Percentiles rank a stretch among this genome's conserved stretches.
phyloP scores from a whole-genome alignment of 2,888 invertebrate genomes.

The Hydriomena furcata region DNA sequence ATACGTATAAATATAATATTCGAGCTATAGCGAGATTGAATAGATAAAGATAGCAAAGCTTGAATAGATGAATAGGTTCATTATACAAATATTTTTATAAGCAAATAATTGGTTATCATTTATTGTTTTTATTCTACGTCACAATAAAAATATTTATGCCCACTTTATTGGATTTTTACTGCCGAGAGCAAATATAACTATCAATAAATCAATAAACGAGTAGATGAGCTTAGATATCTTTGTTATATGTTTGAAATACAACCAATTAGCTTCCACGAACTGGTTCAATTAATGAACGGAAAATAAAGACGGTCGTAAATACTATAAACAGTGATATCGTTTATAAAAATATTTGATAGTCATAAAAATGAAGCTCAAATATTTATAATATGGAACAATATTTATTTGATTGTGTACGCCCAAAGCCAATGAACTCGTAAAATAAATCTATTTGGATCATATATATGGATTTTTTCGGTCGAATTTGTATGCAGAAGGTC shows the following conservation, averaged over 20 bases:
- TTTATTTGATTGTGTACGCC: slow-evolving; percentile 37
- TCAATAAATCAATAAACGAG: slow-evolving; percentile 34
- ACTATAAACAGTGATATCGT: slow-evolving; percentile 34
- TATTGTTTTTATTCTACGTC: slow-evolving; percentile 9
- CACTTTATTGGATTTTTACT: slow-evolving; percentile 23
- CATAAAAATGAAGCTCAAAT: slow-evolving; percentile 44
- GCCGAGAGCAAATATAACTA: slow-evolving; percentile 25
- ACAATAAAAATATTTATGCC: slow-evolving; percentile 18
- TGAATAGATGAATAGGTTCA: no score
- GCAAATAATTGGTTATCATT: slow-evolving; percentile 16
- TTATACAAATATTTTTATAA: slow-evolving; percentile 3
- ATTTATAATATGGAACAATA: slow-evolving; percentile 37
- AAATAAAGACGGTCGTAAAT: slow-evolving; percentile 46
- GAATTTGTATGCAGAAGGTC: no score
- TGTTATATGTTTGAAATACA: slow-evolving; percentile 41
- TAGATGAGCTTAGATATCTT: slow-evolving; percentile 33
- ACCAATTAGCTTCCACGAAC: slow-evolving; percentile 40
- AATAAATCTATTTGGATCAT: slow-evolving; percentile 22
- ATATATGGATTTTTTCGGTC: no score
- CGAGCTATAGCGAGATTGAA: no score
- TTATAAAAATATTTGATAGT: slow-evolving; percentile 44
- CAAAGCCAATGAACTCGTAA: slow-evolving; percentile 36
- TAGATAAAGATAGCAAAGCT: no score
- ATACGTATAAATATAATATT: no score
- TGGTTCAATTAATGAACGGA: slow-evolving; percentile 43